Evolutionary conservation across 1,140 invertebrate species (phyloP), one percentile per base, ranked within the genome.

Genomic region (Nomia melanderi): DNA sequence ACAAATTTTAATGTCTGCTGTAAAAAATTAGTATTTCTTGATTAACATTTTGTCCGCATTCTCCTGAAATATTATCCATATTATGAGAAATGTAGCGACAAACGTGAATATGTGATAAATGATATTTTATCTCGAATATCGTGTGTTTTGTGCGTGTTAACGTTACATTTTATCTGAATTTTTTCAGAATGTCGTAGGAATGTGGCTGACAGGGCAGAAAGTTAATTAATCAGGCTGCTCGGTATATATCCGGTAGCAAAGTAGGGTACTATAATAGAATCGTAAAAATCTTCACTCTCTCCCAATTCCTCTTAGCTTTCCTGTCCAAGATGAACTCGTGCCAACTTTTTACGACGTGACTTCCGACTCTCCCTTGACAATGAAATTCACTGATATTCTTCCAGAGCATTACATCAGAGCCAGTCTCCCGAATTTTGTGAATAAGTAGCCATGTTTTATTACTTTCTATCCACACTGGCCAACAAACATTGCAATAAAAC

Each of bases 301-400:
- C 14, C 36, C 31, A 41, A 57, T 47, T 39, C 20, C 57, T 50
- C n/a, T 59, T 39, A 23, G 47, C 50, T 54, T 44, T 27, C 25
- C 60, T 29, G 27, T 50, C 60, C 59, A 59, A 73, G 50, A 56
- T 64, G 60, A 64, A 78, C 39, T 20, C 39, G 36, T 56, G 76
- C 76, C 59, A 78, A 78, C 54, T 74, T 81, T 78, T 81, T 82
- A 82, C 59, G 53, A 74, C 5, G 53, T 23, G 44, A 81, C 41
- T 41, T 78, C 65, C 59, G 71, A 71, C 31, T 77, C 71, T 78
- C 17, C 33, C 39, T 71, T 27, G 50, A 25, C 57, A 60, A 81
- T 80, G 67, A 82, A 76, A 70, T 62, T 56, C 14, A 53, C 57
- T 17, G 69, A 54, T 44, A 65, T 65, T 78, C 71, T 57, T 36